A percentile compares a stretch with the other conserved stretches of the same genome.
Evolutionary conservation across 2,797 vertebrate genomes (phyloP).

Genomic region (Melanogrammus aeglefinus): DNA sequence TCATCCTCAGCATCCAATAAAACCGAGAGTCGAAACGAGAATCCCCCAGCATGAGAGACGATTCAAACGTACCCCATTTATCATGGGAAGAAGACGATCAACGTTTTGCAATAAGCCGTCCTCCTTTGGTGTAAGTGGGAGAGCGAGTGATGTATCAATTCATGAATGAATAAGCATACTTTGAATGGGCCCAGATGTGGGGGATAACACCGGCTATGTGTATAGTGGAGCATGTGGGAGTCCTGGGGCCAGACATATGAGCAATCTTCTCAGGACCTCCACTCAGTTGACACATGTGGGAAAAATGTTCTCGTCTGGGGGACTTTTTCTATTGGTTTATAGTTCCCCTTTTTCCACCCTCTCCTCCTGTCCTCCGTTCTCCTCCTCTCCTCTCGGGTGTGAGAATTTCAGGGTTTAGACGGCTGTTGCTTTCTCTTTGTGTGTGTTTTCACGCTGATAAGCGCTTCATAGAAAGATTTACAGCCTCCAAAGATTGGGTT

Average conservation of each 20-base stretch:
- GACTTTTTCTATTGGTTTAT: background rate
- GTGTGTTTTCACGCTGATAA: background rate
- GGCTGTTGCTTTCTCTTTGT: background rate
- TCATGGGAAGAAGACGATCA: background rate
- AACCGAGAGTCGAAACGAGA: background rate
- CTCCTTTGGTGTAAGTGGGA: background rate
- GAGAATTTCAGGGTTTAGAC: background rate
- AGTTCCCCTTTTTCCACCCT: background rate
- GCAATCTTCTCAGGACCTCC: conserved; percentile 56
- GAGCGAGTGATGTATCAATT: background rate
- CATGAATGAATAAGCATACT: conserved; percentile 55
- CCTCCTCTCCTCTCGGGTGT: background rate
- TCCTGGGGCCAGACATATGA: conserved; percentile 57
- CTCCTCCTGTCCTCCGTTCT: conserved; percentile 19
- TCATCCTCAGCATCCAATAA: background rate
- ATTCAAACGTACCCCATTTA: background rate
- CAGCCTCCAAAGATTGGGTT: background rate
- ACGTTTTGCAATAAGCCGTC: background rate
- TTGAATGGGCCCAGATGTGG: conserved; percentile 62
- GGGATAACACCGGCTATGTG: conserved; percentile 37
- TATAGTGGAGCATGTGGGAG: conserved; percentile 33
- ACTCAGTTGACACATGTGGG: conserved; percentile 66
- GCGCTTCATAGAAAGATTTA: background rate
- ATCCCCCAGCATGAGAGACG: background rate
- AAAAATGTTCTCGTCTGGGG: conserved; percentile 62